phyloP scores from a whole-genome alignment of 2,888 invertebrate species.

The Lycia hirtaria region DNA sequence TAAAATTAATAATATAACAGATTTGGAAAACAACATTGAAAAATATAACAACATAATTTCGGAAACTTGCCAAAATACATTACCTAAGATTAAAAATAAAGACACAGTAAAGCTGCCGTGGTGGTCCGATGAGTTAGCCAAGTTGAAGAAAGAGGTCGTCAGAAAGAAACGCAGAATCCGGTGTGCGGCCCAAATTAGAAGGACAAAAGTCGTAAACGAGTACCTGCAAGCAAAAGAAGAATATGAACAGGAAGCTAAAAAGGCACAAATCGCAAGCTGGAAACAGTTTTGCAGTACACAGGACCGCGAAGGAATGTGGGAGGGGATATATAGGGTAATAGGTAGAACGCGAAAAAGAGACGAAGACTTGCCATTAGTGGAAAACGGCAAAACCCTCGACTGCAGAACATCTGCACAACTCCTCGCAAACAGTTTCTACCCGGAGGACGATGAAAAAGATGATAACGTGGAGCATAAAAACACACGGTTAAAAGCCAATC shows the following conservation, averaged over 20 bases:
- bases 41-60: too few species aligned
- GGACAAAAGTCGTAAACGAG: conserved; percentile 22
- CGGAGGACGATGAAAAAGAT: background rate
- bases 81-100: conserved; percentile 13
- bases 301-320: conserved; percentile 18
- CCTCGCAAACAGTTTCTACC: conserved; percentile 14
- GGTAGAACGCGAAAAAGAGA: background rate
- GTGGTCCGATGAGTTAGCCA: conserved; percentile 37
- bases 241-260: conserved; percentile 22
- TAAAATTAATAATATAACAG: conserved; percentile 7
- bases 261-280: conserved; percentile 33
- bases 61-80: background rate
- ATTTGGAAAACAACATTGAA: conserved; percentile 4
- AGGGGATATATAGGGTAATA: conserved; percentile 20
- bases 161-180: conserved; percentile 36
- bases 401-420: background rate
- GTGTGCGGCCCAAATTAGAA: conserved; percentile 32
- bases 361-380: background rate
- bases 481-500: background rate
- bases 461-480: conserved; percentile 4
- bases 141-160: conserved; percentile 27
- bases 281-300: conserved; percentile 24
- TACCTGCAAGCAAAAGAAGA: conserved; percentile 33
- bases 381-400: background rate
- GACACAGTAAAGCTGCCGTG: conserved; percentile 28